Evolutionary conservation across 2,888 invertebrate species (phyloP).

Genomic region (Heliconius ismenius): DNA sequence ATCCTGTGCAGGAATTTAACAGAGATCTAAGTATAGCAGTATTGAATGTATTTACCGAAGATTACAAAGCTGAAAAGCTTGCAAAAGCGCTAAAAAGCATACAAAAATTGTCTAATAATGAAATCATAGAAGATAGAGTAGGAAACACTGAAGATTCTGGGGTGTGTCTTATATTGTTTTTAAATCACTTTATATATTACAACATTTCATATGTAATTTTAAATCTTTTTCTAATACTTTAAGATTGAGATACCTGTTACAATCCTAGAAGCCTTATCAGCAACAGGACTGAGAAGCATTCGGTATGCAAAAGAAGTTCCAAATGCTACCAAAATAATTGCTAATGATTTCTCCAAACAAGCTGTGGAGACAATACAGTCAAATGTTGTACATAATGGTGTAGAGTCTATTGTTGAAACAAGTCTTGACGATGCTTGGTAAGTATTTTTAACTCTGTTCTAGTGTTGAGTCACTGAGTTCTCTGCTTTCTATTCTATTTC

Average conservation of each 20-base stretch:
- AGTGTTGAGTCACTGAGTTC: background rate
- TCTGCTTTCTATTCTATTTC: no score
- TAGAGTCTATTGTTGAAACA: slow-evolving; percentile 87
- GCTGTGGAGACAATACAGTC: slow-evolving; percentile 93
- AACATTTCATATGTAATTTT: background rate
- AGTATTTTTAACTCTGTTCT: slow-evolving; percentile 44
- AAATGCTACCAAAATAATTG: slow-evolving; percentile 89
- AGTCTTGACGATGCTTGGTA: slow-evolving; percentile 95
- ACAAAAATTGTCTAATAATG: slow-evolving; percentile 40
- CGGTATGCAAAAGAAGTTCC: slow-evolving; percentile 97
- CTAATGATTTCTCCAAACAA: slow-evolving; percentile 92
- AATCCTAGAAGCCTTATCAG: slow-evolving; percentile 96
- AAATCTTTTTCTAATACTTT: background rate
- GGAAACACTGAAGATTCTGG: slow-evolving; percentile 39
- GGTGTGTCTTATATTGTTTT: slow-evolving; percentile 34
- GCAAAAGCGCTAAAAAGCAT: slow-evolving; percentile 51
- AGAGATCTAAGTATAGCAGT: slow-evolving; percentile 94
- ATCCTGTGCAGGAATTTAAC: slow-evolving; percentile 99
- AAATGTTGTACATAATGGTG: slow-evolving; percentile 89
- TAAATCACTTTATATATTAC: background rate
- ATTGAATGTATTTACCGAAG: slow-evolving; percentile 84
- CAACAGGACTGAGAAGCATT: slow-evolving; percentile 96
- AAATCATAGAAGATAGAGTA: slow-evolving; percentile 47
- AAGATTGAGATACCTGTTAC: slow-evolving; percentile 79
- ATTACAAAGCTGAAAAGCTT: slow-evolving; percentile 64